These are phyloP conservation scores for Myotis brandtii DNA, from an alignment of 2,113 vertebrate species.

Conservation along the genomic window DNA sequence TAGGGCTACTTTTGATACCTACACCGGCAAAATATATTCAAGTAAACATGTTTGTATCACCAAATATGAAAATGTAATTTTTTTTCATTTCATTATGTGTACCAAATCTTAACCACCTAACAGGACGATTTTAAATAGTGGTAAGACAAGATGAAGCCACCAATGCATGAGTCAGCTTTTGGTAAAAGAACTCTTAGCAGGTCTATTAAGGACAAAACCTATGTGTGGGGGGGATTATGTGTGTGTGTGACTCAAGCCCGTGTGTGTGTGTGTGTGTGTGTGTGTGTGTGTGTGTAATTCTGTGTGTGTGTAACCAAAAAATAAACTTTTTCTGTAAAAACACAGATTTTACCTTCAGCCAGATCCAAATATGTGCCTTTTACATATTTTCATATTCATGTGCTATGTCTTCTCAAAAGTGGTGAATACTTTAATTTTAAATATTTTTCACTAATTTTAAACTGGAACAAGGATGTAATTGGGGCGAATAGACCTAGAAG, in stretches of 20 bases:
- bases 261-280: not conserved
- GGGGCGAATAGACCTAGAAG: not conserved
- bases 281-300: not conserved
- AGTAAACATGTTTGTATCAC: not conserved
- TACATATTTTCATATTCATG: not conserved
- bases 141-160: not conserved
- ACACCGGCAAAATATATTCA: not conserved
- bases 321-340: not conserved
- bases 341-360: not conserved
- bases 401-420: not conserved
- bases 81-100: not conserved
- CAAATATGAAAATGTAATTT: not conserved
- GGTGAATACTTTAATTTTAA: not conserved
- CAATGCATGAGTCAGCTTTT: not conserved
- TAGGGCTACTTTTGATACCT: not conserved
- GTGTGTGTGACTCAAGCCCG: not conserved
- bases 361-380: not conserved
- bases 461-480: not conserved
- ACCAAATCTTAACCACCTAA: not conserved
- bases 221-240: not conserved
- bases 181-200: not conserved
- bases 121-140: not conserved
- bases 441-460: constrained; percentile 1
- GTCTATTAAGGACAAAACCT: not conserved
- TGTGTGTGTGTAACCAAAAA: not conserved